A percentile compares a stretch with the other conserved stretches of the same genome.
These are phyloP conservation scores for Australoheros scitulus DNA, from an alignment of 2,113 vertebrate species.

Conservation along the genomic window DNA sequence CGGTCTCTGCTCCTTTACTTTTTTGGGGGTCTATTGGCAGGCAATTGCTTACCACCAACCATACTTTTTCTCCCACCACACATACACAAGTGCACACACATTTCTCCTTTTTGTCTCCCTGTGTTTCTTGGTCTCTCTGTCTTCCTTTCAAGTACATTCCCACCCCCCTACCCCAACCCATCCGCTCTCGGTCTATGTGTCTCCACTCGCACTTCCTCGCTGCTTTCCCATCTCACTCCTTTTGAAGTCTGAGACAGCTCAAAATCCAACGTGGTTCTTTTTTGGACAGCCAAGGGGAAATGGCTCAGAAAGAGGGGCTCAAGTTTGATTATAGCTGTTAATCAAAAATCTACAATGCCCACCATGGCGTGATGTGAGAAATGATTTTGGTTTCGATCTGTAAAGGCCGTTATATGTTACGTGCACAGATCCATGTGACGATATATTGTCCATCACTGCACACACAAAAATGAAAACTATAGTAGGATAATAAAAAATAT, in stretches of 20 bases:
- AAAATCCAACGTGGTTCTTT: constrained; percentile 64
- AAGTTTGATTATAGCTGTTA: constrained; percentile 74
- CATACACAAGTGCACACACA: constrained; percentile 35
- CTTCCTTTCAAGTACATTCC: constrained; percentile 67
- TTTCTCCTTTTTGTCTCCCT: constrained; percentile 50
- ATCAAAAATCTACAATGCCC: constrained; percentile 71
- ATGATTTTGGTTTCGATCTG: constrained; percentile 70
- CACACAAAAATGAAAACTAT: constrained; percentile 27
- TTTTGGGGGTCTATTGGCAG: constrained; percentile 51
- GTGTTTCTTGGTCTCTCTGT: constrained; percentile 45
- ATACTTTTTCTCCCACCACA: constrained; percentile 32
- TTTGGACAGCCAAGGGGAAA: constrained; percentile 71
- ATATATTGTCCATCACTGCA: constrained; percentile 41
- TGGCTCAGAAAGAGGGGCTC: constrained; percentile 69
- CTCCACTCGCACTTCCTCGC: constrained; percentile 63
- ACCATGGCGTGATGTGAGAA: constrained; percentile 67
- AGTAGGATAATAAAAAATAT: neutral
- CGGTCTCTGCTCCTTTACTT: constrained; percentile 40
- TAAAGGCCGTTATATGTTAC: constrained; percentile 49
- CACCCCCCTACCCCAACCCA: constrained; percentile 39
- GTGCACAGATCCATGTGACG: constrained; percentile 50
- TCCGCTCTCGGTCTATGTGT: constrained; percentile 48
- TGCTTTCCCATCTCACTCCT: constrained; percentile 62
- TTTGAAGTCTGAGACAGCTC: constrained; percentile 76
- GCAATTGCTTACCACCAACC: constrained; percentile 56